phyloP scores from a whole-genome alignment of 2,888 invertebrate genomes.

The Argyra leucocephala region DNA sequence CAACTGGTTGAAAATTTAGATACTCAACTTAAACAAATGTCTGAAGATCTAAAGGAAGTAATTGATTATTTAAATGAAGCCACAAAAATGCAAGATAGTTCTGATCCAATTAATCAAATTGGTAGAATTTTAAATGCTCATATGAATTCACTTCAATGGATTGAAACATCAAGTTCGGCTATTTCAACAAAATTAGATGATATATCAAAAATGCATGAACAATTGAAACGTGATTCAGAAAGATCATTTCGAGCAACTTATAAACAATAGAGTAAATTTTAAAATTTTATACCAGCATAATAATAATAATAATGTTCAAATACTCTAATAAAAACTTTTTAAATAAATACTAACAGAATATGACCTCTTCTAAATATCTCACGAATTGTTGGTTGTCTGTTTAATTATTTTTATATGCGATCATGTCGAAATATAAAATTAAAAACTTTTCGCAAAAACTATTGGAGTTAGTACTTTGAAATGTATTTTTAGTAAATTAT shows the following conservation, averaged over 20 bases:
- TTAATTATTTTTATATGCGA: too few species aligned
- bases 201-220: constrained; percentile 68
- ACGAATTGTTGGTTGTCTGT: too few species aligned
- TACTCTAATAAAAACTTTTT: too few species aligned
- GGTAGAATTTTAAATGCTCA: constrained; percentile 90
- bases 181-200: constrained; percentile 73
- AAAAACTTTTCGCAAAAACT: too few species aligned
- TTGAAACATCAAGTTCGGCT: constrained; percentile 73
- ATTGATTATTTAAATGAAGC: constrained; percentile 88
- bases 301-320: too few species aligned
- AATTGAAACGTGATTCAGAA: constrained; percentile 65
- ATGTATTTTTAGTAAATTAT: too few species aligned
- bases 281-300: too few species aligned
- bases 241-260: constrained; percentile 57
- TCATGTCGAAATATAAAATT: too few species aligned
- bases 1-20: constrained; percentile 82
- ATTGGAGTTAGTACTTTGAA: too few species aligned
- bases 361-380: too few species aligned
- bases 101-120: constrained; percentile 86
- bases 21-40: constrained; percentile 86
- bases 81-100: constrained; percentile 69
- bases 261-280: constrained; percentile 2
- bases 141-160: constrained; percentile 92
- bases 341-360: too few species aligned
- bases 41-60: constrained; percentile 87